Evolutionary conservation across 2,113 vertebrate species (phyloP).

Genomic region (Caretta caretta): DNA sequence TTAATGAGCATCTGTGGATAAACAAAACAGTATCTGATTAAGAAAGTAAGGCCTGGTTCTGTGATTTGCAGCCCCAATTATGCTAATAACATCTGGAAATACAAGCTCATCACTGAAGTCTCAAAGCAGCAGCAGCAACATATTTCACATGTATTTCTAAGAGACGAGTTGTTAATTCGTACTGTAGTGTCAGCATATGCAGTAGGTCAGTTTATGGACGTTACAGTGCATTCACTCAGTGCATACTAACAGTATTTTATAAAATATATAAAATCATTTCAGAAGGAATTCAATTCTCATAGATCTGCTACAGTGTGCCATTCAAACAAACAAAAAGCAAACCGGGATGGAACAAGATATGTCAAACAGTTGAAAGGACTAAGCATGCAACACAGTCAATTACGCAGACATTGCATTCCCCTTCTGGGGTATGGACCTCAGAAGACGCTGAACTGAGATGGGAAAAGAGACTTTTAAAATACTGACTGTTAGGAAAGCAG

Average conservation of each 20-base stretch:
- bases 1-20: slow-evolving; percentile 63
- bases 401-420: slow-evolving; percentile 16
- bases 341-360: neutral
- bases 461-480: slow-evolving; percentile 30
- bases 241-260: slow-evolving; percentile 65
- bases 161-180: neutral
- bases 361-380: slow-evolving; percentile 27
- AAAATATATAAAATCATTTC: slow-evolving; percentile 53
- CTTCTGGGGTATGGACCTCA: neutral
- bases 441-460: slow-evolving; percentile 38
- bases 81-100: neutral
- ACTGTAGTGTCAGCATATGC: neutral
- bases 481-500: slow-evolving; percentile 19
- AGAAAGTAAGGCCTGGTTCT: slow-evolving; percentile 81
- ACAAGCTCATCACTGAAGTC: neutral
- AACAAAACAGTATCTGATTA: slow-evolving; percentile 68
- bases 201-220: neutral
- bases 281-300: slow-evolving; percentile 59
- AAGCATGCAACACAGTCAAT: slow-evolving; percentile 1
- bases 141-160: neutral
- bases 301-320: slow-evolving; percentile 54
- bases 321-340: slow-evolving; percentile 4
- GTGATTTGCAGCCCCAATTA: slow-evolving; percentile 54
- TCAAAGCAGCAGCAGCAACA: slow-evolving; percentile 4
- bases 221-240: slow-evolving; percentile 67